Conservation (phyloP, 2,888 invertebrate species). For the Tromatobia lineatoria region DNA sequence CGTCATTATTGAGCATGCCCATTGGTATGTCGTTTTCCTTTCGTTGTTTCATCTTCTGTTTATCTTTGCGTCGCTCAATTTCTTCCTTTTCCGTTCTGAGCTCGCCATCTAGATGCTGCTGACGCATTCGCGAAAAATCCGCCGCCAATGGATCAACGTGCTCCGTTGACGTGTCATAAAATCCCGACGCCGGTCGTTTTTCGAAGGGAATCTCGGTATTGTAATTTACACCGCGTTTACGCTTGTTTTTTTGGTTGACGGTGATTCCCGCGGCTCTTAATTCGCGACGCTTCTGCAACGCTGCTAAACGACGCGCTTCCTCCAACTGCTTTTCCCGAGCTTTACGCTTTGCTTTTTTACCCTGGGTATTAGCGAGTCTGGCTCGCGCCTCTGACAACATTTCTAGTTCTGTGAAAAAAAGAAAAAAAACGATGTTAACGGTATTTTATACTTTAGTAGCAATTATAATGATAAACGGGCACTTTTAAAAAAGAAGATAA, state of each 20-base stretch:
- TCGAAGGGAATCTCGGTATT: slow-evolving; percentile 99
- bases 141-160: slow-evolving; percentile 95
- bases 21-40: slow-evolving; percentile 98
- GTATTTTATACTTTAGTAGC: not conserved
- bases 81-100: slow-evolving; percentile 96
- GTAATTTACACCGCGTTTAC: slow-evolving; percentile 97
- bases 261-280: slow-evolving; percentile 98
- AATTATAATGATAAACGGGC: not conserved
- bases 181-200: slow-evolving; percentile 96
- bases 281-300: slow-evolving; percentile 98
- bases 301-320: slow-evolving; percentile 98
- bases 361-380: slow-evolving; percentile 99
- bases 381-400: slow-evolving; percentile 99
- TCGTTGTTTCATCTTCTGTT: slow-evolving; percentile 96
- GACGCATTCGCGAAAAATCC: slow-evolving; percentile 95
- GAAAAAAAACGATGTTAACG: not conserved
- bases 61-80: slow-evolving; percentile 97
- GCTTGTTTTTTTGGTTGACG: slow-evolving; percentile 90
- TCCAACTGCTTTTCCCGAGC: slow-evolving; percentile 99
- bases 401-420: slow-evolving; percentile 92
- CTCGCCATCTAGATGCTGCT: slow-evolving; percentile 97
- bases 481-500: too few species aligned
- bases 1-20: slow-evolving; percentile 94
- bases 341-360: slow-evolving; percentile 96
- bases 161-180: slow-evolving; percentile 97